A percentile compares a stretch with the other conserved stretches of the same genome.
phyloP scores from a whole-genome alignment of 2,113 vertebrate genomes.

The Chelonoidis abingdonii region DNA sequence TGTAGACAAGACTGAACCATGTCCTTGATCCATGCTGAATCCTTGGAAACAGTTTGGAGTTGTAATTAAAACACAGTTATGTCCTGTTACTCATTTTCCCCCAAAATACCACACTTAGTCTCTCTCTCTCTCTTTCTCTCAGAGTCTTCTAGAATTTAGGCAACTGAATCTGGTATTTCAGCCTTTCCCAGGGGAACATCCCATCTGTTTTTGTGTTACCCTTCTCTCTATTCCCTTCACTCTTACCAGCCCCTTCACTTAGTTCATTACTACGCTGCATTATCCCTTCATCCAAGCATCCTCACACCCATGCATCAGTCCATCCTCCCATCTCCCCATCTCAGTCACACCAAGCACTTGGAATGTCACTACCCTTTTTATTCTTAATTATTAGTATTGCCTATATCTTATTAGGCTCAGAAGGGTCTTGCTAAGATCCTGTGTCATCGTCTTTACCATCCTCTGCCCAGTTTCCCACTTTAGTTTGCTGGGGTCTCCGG shows the following conservation, averaged over 20 bases:
- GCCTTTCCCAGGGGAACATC: background rate
- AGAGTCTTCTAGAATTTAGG: background rate
- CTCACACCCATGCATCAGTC: background rate
- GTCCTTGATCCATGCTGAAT: background rate
- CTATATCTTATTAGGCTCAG: background rate
- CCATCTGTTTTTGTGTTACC: background rate
- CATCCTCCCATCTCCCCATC: background rate
- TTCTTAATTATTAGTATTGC: background rate
- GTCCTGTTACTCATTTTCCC: background rate
- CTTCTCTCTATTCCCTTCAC: background rate
- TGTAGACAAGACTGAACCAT: background rate
- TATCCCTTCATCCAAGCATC: background rate
- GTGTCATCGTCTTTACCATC: background rate
- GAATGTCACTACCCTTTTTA: background rate
- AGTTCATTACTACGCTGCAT: background rate
- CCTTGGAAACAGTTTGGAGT: background rate
- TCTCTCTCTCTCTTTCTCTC: background rate
- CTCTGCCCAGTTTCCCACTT: background rate
- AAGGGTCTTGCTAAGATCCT: background rate
- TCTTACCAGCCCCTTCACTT: too few species aligned
- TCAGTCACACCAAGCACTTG: background rate
- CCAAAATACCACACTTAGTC: fast-evolving
- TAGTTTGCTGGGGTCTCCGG: background rate
- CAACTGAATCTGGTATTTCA: too few species aligned
- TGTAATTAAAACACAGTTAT: too few species aligned